A percentile compares a stretch with the other conserved stretches of the same genome.
These are phyloP conservation scores for Meteorus sp. DNA, from an alignment of 1,140 invertebrate species.

Conservation along the genomic window DNA sequence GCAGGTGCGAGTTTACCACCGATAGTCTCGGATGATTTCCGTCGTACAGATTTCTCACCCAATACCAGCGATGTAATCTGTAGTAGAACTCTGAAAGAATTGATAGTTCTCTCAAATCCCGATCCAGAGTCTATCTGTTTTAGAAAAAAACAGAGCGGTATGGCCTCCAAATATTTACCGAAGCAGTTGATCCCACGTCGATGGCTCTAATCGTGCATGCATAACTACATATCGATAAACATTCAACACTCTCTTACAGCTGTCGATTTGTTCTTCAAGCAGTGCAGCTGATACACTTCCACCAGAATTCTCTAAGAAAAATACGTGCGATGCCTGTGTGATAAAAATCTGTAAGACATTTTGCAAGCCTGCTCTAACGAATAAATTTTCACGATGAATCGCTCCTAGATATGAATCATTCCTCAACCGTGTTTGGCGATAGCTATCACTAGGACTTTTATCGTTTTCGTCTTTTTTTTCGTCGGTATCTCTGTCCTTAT, in stretches of 20 bases:
- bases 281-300: slow-evolving; percentile 55
- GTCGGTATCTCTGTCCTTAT: slow-evolving; percentile 49
- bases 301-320: slow-evolving; percentile 69
- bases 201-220: slow-evolving; percentile 90
- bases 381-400: slow-evolving; percentile 75
- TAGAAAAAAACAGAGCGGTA: slow-evolving; percentile 2
- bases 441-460: slow-evolving; percentile 58
- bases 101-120: slow-evolving; percentile 59
- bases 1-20: slow-evolving; percentile 86
- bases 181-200: slow-evolving; percentile 78
- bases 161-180: slow-evolving; percentile 36
- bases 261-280: slow-evolving; percentile 91
- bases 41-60: slow-evolving; percentile 73
- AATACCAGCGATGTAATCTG: slow-evolving; percentile 92
- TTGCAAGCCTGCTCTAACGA: slow-evolving; percentile 79
- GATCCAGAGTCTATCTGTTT: background rate
- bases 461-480: slow-evolving; percentile 50
- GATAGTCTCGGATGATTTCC: slow-evolving; percentile 75
- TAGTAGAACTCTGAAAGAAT: slow-evolving; percentile 75
- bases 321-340: slow-evolving; percentile 94
- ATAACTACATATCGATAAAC: slow-evolving; percentile 97
- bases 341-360: slow-evolving; percentile 93
- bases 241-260: slow-evolving; percentile 94
- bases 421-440: slow-evolving; percentile 67
- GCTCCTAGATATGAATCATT: slow-evolving; percentile 84